Percentiles rank a stretch among this genome's conserved stretches.
phyloP scores from a whole-genome alignment of 2,113 vertebrate genomes.

The Holacanthus passer region DNA sequence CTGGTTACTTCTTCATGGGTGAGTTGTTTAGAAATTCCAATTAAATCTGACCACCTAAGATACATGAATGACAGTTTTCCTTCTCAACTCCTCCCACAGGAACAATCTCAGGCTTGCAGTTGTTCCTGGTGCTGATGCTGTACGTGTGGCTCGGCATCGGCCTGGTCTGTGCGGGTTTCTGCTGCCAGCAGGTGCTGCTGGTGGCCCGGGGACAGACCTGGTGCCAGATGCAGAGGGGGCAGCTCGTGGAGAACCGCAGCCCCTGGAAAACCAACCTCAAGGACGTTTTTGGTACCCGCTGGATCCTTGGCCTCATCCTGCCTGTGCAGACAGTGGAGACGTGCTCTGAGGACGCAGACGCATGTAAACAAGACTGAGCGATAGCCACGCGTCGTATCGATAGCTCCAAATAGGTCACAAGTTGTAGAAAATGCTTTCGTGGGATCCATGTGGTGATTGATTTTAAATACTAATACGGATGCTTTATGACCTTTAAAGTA shows the following conservation, averaged over 20 bases:
- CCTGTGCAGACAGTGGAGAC: slow-evolving; percentile 90
- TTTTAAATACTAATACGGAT: slow-evolving; percentile 33
- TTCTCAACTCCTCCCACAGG: slow-evolving; percentile 79
- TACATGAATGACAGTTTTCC: neutral
- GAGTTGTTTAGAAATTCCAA: slow-evolving; percentile 69
- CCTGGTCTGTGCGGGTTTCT: slow-evolving; percentile 95
- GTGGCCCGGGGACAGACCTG: slow-evolving; percentile 94
- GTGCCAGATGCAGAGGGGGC: slow-evolving; percentile 91
- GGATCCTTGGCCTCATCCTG: slow-evolving; percentile 92
- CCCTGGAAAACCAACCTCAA: slow-evolving; percentile 92
- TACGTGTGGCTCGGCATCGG: slow-evolving; percentile 98
- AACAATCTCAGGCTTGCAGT: slow-evolving; percentile 92
- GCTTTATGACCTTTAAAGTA: slow-evolving; percentile 38
- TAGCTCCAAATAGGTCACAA: slow-evolving; percentile 18
- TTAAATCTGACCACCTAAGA: neutral
- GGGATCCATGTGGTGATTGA: slow-evolving; percentile 7
- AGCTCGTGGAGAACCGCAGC: slow-evolving; percentile 82
- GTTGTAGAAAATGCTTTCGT: slow-evolving; percentile 31
- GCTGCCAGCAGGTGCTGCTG: slow-evolving; percentile 96
- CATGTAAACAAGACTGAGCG: slow-evolving; percentile 79
- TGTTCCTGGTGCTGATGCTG: slow-evolving; percentile 98
- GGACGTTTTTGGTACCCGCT: slow-evolving; percentile 94
- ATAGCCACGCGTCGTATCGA: neutral
- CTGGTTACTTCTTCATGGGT: slow-evolving; percentile 97
- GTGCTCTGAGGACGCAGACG: slow-evolving; percentile 64